Percentiles rank a stretch among this genome's conserved stretches.
These are phyloP conservation scores for Caranx melampygus DNA, from an alignment of 2,113 vertebrate species.

Conservation along the genomic window DNA sequence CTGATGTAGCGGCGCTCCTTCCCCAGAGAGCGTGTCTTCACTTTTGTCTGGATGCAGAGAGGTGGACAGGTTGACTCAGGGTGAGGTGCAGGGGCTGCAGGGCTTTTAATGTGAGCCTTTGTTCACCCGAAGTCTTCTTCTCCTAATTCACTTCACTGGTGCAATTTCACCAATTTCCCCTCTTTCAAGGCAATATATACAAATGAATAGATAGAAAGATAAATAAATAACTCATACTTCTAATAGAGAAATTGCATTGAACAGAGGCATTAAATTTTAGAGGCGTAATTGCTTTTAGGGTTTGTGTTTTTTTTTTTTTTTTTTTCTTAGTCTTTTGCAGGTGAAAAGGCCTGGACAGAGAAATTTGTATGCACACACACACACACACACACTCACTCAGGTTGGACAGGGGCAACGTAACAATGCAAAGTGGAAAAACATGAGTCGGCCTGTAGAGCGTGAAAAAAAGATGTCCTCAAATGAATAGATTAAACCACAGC, in stretches of 20 bases:
- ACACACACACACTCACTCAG: conserved; percentile 41
- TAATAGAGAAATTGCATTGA: conserved; percentile 75
- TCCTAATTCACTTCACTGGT: conserved; percentile 60
- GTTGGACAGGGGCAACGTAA: conserved; percentile 68
- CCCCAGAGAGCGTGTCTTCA: conserved; percentile 11
- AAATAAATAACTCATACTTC: conserved; percentile 75
- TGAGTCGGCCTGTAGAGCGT: conserved; percentile 70
- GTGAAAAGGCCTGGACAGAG: conserved; percentile 58
- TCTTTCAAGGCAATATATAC: conserved; percentile 65
- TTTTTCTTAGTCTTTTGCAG: conserved; percentile 10
- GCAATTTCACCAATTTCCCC: conserved; percentile 50
- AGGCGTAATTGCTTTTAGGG: conserved; percentile 83
- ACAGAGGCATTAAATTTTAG: conserved; percentile 74
- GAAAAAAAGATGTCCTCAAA: conserved; percentile 81
- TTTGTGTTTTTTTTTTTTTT: conserved; percentile 35
- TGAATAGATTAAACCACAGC: conserved; percentile 84
- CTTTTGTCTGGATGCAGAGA: conserved; percentile 17
- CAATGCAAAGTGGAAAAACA: conserved; percentile 83
- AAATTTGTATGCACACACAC: conserved; percentile 61
- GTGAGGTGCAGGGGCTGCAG: conserved; percentile 38
- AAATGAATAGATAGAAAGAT: conserved; percentile 73
- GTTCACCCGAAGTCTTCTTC: conserved; percentile 41
- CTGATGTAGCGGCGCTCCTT: not conserved
- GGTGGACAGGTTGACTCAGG: conserved; percentile 46
- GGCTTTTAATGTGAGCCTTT: conserved; percentile 52